These are phyloP conservation scores for Syndactyla subalaris DNA, from an alignment of 2,797 vertebrate genomes.

Conservation along the genomic window DNA sequence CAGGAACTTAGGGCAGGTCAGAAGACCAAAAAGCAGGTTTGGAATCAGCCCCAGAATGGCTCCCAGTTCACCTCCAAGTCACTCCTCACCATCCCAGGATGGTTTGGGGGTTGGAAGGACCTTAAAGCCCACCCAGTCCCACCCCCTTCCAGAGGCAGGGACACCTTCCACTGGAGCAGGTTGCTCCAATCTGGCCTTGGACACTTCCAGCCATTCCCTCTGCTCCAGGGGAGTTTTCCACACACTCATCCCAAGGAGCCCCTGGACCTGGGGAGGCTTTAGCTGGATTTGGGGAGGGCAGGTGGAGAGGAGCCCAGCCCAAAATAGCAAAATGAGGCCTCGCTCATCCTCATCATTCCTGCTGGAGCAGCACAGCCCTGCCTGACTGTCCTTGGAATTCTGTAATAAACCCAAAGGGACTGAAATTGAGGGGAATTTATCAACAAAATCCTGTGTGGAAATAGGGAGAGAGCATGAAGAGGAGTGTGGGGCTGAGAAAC, in stretches of 20 bases:
- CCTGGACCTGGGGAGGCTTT: fast-evolving
- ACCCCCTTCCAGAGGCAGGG: neutral
- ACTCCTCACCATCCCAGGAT: neutral
- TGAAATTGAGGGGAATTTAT: neutral
- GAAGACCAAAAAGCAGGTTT: neutral
- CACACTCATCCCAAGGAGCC: neutral
- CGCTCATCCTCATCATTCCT: neutral
- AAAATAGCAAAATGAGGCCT: neutral
- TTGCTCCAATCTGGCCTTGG: neutral
- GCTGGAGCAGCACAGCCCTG: neutral
- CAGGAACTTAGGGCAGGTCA: neutral
- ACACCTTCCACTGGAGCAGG: neutral
- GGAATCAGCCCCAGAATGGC: fast-evolving
- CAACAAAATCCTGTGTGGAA: fast-evolving
- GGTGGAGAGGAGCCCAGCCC: neutral
- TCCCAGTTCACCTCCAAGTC: neutral
- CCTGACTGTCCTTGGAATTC: neutral
- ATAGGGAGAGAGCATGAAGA: neutral
- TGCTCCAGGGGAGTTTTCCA: neutral
- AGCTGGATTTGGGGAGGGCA: neutral
- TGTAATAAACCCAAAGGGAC: neutral
- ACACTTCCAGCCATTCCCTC: neutral
- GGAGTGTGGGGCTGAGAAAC: neutral
- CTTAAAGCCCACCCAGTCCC: neutral
- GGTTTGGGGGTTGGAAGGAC: neutral